Evolutionary conservation across 2,113 vertebrate species (phyloP).

Genomic region (Rynchops niger): DNA sequence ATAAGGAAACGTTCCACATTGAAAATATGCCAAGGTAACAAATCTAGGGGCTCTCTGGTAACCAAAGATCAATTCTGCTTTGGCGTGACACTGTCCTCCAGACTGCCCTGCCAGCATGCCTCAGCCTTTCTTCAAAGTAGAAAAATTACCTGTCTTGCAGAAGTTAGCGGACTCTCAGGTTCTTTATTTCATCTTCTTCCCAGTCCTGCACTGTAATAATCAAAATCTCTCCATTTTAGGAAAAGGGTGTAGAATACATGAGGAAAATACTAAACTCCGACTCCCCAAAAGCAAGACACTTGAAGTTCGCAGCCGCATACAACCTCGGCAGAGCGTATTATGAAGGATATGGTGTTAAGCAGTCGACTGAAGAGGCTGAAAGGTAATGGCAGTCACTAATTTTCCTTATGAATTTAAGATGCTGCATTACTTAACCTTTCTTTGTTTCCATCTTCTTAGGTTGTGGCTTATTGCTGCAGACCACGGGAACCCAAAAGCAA

Average conservation of each 20-base stretch:
- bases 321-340: constrained; percentile 81
- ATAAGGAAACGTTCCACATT: neutral
- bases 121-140: neutral
- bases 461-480: constrained; percentile 82
- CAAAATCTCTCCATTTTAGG: constrained; percentile 56
- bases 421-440: neutral
- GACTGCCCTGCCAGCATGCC: neutral
- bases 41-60: neutral
- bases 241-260: constrained; percentile 79
- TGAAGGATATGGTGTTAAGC: constrained; percentile 76
- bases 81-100: neutral
- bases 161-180: neutral
- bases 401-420: neutral
- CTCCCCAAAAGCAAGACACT: constrained; percentile 65
- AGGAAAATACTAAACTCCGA: constrained; percentile 73
- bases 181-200: neutral
- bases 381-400: constrained; percentile 61
- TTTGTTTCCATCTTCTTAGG: constrained; percentile 34
- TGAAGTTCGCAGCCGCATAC: constrained; percentile 80
- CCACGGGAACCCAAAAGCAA: constrained; percentile 79
- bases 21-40: neutral
- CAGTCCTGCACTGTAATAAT: neutral
- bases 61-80: neutral
- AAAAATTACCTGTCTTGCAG: neutral
- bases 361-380: constrained; percentile 76